Conservation (phyloP, 2,113 vertebrate species). For the Nesoenas mayeri region DNA sequence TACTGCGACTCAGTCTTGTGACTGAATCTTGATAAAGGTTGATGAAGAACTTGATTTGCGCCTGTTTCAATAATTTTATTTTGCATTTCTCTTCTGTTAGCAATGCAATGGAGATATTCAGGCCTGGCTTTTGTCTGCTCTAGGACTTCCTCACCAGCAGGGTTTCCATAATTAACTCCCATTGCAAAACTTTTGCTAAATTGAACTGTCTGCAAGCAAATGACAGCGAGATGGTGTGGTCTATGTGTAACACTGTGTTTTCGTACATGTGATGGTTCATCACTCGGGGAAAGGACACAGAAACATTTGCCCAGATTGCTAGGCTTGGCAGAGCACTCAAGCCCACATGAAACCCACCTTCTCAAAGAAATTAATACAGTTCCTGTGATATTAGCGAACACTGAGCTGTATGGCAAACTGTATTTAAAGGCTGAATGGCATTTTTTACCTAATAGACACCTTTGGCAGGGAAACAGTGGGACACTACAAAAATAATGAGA, state of each 20-base stretch:
- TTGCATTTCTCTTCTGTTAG: background rate
- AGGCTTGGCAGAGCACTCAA: rapidly evolving
- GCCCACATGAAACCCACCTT: rapidly evolving
- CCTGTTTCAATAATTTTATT: background rate
- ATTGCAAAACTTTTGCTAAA: background rate
- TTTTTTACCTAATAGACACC: background rate
- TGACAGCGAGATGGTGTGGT: rapidly evolving
- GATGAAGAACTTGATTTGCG: background rate
- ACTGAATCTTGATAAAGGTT: background rate
- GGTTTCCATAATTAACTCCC: background rate
- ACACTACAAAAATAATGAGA: background rate
- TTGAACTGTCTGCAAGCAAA: rapidly evolving
- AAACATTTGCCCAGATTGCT: background rate
- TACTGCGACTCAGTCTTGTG: rapidly evolving
- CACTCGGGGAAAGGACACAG: background rate
- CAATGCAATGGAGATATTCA: background rate
- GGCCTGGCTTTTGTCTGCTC: background rate
- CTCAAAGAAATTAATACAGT: background rate
- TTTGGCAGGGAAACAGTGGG: background rate
- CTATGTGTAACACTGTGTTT: too few relatives aligned
- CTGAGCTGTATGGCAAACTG: background rate
- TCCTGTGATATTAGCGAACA: background rate
- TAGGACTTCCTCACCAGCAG: background rate
- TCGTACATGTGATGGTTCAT: background rate
- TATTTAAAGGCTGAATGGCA: background rate